Evolutionary conservation across 2,797 vertebrate genomes (phyloP), one percentile per base, ranked within the genome.

Genomic region (Novumbra hubbsi): DNA sequence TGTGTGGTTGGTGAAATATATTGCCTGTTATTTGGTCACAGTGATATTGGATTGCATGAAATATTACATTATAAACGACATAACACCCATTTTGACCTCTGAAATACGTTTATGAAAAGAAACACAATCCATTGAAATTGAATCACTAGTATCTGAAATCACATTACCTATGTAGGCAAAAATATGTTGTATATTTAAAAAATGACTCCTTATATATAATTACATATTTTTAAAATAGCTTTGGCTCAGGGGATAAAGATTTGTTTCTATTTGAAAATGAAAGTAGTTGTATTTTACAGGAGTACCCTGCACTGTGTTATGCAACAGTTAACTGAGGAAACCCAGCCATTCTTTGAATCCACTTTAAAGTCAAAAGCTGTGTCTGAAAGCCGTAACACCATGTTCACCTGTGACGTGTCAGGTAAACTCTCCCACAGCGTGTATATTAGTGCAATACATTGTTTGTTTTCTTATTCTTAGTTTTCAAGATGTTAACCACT

Each of bases 221-320:
- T 63, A 30, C 17, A 30, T 17, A 73, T 65, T 19, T 48, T 9
- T 5, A 60, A 19, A 38, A 38, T 71, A 21, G 9, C 57, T 19
- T 74, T 17, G 57, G 1, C 38, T 34, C 60, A 70, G 55, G 8
- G 73, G 2, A 15, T 5, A 64, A 65, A 49, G 12, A 28, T 32
- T 24, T n/a, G 62, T 8, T 65, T 24, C 34, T 17, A 27, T 28
- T 62, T 21, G n/a, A 11, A 64, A 34, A 77, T 24, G 1, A 17
- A 12, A 15, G 65, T 75, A 16, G 0, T 4, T 45, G 16, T 73
- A 21, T 50, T 90, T 89, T 89, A 73, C 89, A 99, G 98, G 94
- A 98, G 96, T 92, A 98, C 97, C 62, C 95, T 99, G 83, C 98
- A 97, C 93, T 96, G 93, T 72, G 94, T 99, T 83, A 99, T 99